Evolutionary conservation across 2,113 vertebrate species (phyloP).

Genomic region (Astatotilapia flaviijosephi): DNA sequence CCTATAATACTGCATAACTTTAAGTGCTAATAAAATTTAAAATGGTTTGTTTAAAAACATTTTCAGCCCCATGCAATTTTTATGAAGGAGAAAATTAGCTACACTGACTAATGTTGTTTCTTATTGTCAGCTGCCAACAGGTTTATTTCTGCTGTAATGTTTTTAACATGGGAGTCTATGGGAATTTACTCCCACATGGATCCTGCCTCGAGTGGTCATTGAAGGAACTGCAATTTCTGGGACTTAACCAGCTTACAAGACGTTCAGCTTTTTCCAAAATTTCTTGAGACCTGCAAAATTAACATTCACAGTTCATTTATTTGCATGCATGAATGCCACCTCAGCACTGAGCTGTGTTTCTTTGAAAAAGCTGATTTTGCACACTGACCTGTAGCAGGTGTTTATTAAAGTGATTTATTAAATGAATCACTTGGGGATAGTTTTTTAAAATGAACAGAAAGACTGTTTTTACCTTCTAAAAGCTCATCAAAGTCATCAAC

Average conservation of each 20-base stretch:
- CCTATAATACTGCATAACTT: not conserved
- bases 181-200: not conserved
- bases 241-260: not conserved
- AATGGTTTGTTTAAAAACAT: not conserved
- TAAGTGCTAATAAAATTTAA: not conserved
- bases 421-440: rapidly evolving
- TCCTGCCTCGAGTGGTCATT: rapidly evolving
- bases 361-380: not conserved
- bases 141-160: not conserved
- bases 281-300: not conserved
- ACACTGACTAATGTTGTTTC: not conserved
- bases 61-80: not conserved
- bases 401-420: not conserved
- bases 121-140: not conserved
- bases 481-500: slow-evolving; percentile 99
- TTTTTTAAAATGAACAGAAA: not conserved
- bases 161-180: not conserved
- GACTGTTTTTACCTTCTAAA: slow-evolving; percentile 81
- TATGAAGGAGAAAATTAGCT: not conserved
- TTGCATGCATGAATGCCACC: rapidly evolving
- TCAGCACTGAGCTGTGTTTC: not conserved
- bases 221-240: not conserved
- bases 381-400: not conserved
- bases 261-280: not conserved
- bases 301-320: not conserved